A percentile compares a stretch with the other conserved stretches of the same genome.
Evolutionary conservation across 1,140 invertebrate species (phyloP).

Genomic region (Gyrodactylus bullatarudis): DNA sequence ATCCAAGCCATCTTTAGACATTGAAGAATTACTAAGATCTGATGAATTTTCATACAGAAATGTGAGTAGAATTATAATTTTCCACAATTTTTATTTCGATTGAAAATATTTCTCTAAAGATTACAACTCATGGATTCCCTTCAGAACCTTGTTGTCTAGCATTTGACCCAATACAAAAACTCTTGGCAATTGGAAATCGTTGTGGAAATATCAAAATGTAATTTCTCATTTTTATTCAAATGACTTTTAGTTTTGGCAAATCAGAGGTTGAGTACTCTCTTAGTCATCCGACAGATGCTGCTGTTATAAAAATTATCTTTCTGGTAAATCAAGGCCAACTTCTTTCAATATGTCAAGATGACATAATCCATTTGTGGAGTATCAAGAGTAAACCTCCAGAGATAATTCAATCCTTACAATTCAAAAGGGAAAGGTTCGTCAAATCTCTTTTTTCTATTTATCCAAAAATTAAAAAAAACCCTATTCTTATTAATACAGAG

Average conservation of each 20-base stretch:
- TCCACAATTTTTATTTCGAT: not conserved
- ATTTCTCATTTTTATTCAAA: not conserved
- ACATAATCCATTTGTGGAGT: slow-evolving; percentile 80
- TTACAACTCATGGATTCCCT: not conserved
- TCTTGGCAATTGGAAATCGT: not conserved
- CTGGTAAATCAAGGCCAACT: slow-evolving; percentile 31
- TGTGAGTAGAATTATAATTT: not conserved
- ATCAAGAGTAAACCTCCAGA: slow-evolving; percentile 65
- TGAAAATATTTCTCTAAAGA: not conserved
- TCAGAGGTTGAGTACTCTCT: not conserved
- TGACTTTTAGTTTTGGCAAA: not conserved
- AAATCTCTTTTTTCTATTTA: not conserved
- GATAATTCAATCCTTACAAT: slow-evolving; percentile 70
- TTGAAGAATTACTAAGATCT: slow-evolving; percentile 3
- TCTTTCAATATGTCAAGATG: slow-evolving; percentile 63
- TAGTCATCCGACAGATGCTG: not conserved
- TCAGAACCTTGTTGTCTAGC: not conserved
- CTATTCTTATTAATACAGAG: slow-evolving; percentile 26
- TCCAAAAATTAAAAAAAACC: slow-evolving; percentile 5
- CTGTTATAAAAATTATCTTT: not conserved
- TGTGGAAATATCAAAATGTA: not conserved
- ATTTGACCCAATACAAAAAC: slow-evolving; percentile 4
- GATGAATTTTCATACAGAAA: not conserved
- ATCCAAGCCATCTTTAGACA: not conserved
- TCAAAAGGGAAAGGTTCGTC: slow-evolving; percentile 57